Conservation (phyloP, 2,113 vertebrate genomes). For the Collichthys lucidus region DNA sequence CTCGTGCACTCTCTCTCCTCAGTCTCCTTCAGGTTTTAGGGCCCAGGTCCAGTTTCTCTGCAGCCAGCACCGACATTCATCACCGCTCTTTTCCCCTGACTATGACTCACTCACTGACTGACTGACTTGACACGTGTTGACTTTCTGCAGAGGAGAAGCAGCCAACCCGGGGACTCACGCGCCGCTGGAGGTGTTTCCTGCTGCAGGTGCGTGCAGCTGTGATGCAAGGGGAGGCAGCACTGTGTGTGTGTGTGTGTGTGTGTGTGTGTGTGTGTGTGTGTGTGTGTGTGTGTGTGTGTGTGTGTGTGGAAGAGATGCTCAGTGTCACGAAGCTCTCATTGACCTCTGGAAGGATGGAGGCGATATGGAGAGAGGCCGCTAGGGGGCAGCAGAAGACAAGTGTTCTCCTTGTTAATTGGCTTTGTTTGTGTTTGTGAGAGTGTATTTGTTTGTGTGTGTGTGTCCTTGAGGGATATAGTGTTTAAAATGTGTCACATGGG, state of each 20-base stretch:
- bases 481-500: constrained; percentile 25
- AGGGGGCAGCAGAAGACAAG: constrained; percentile 67
- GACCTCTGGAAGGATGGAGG: constrained; percentile 37
- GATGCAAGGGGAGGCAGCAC: not conserved
- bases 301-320: constrained; percentile 12
- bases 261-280: not conserved
- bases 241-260: not conserved
- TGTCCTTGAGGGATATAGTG: not conserved
- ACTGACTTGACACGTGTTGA: constrained; percentile 15
- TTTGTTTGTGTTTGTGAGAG: constrained; percentile 18
- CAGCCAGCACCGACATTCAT: constrained; percentile 41
- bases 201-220: constrained; percentile 16
- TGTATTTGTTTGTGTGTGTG: constrained; percentile 3
- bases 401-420: constrained; percentile 1
- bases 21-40: constrained; percentile 39
- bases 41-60: constrained; percentile 44
- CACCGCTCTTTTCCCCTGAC: constrained; percentile 32
- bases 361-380: constrained; percentile 18
- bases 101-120: constrained; percentile 21
- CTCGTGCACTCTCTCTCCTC: not conserved
- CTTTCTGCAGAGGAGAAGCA: not conserved
- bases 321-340: constrained; percentile 49
- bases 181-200: not conserved
- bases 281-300: no score
- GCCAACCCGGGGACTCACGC: not conserved